Evolutionary conservation across 1,140 invertebrate genomes (phyloP), one percentile per base, ranked within the genome.

Genomic region (Ladona fulva): DNA sequence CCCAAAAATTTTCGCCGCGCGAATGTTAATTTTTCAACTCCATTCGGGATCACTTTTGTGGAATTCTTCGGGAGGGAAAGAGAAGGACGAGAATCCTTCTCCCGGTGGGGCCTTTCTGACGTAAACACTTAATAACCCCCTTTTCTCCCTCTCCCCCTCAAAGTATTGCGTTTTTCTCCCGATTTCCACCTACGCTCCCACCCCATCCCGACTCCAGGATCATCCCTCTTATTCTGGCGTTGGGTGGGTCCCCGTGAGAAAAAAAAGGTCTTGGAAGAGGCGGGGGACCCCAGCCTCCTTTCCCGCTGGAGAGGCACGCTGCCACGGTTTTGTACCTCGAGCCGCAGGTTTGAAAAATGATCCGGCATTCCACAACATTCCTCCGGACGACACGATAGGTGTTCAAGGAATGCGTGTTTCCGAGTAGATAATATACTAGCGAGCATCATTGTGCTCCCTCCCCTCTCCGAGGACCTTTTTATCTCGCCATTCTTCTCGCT

Each of bases 361-460:
- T 66, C 52, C 52, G 1, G 52, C 52, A 66, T 66, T 66, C 52
- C 52, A 19, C 52, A 22, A 22, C 52, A 66, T 66, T 66, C 52
- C 52, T 19, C n/a, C 52, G 12, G 52, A 66, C n/a, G 52, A 66
- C 52, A 66, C 52, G 52, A 66, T 66, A 66, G 52, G 52, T 12
- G 3, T 12, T 6, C 52, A 12, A 66, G 52, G 52, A 66, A 66
- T 66, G 52, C 52, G 52, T 66, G 52, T 66, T 66, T 66, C 12
- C n/a, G 52, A 22, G 52, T 66, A 12, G 52, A 66, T 66, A 66
- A 66, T 66, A 66, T 66, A 66, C 52, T 66, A 22, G 44, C 44
- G 44, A 11, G 52, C 52, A 66, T 66, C 52, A 66, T 66, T 66
- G 52, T 66, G 52, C n/a, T 66, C 52, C n/a, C n/a, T 66, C n/a